Base-by-base conservation (phyloP, 2,113 vertebrate species). In the Alouatta palliata region DNA sequence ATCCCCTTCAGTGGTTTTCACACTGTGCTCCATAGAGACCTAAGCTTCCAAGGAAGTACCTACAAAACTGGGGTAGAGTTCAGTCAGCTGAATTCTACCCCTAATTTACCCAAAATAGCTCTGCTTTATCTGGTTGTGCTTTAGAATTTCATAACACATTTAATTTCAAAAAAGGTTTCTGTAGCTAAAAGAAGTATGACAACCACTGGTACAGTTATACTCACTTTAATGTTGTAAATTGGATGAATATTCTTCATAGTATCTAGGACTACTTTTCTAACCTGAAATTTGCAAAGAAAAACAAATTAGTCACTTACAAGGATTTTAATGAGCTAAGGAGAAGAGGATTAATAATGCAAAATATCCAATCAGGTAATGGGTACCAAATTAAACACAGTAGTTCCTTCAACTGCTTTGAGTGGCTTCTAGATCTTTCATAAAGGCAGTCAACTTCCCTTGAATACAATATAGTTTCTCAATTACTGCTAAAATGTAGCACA, bases 221-320 rank as follows among this genome's bases (percentile, higher is more conserved):
- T 98, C 95, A 99, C 99, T 99, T 99, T 99, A 94, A 99, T 99
- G 97, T 99, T 99, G 98, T 99, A 99, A 98, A 99, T 99, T 49
- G 99, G 99, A 96, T 99, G 99, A 97, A 99, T 99, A 98, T 99
- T 99, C 98, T 99, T 99, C 99, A 99, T 99, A 0, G 99, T 99
- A 97, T 99, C 99, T 98, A 99, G 93, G 96, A 99, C 99, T 87
- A 99, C 99, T 98, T 99, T 99, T 84, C 99, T 99, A 68, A 99
- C 99, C 99, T 99, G 95, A 70, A 97, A 96, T 98, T 96, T 87
- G 84, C 45, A 61, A 86, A 97, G 58, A 90, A 94, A 87, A 75
- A 97, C 45, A 4, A 90, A 90, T 93, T 43, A 76, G 56, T 81
- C 45, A 94, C n/a, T n/a, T n/a, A n/a, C 19, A 87, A 80, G 91